A percentile compares a stretch with the other conserved stretches of the same genome.
phyloP scores from a whole-genome alignment of 2,888 invertebrate species.

The Thera britannica region DNA sequence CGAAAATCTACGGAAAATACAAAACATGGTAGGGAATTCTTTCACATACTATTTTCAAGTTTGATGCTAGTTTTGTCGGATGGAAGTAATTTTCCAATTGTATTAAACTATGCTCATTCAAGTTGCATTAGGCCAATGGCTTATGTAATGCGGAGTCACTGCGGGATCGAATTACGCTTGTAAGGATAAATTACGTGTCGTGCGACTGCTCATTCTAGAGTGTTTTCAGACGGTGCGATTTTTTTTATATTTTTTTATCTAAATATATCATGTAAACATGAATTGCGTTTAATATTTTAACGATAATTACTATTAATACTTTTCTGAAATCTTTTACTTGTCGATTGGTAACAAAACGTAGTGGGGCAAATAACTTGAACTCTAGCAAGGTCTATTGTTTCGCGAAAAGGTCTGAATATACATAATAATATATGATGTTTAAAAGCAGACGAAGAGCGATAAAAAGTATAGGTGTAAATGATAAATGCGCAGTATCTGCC shows the following conservation, averaged over 20 bases:
- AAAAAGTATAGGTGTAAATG: no score
- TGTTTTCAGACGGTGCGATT: neutral
- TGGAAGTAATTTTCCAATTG: conserved; percentile 55
- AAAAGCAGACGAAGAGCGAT: no score
- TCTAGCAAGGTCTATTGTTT: no score
- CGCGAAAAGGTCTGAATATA: no score
- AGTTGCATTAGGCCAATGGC: conserved; percentile 48
- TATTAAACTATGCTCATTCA: conserved; percentile 46
- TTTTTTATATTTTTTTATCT: neutral
- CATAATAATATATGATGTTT: no score
- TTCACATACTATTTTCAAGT: neutral
- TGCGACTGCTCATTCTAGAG: neutral
- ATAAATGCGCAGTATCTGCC: neutral
- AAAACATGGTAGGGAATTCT: no score
- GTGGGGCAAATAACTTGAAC: no score
- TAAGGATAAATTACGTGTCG: neutral
- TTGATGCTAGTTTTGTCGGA: conserved; percentile 24
- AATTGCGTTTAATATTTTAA: neutral
- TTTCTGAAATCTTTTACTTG: no score
- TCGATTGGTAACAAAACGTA: no score
- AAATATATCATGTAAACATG: neutral
- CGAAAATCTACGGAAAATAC: neutral
- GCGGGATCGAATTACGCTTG: conserved; percentile 36
- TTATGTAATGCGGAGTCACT: conserved; percentile 28
- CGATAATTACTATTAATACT: no score